Evolutionary conservation across 1,140 invertebrate species (phyloP), one percentile per base, ranked within the genome.

Genomic region (Odontomachus brunneus): DNA sequence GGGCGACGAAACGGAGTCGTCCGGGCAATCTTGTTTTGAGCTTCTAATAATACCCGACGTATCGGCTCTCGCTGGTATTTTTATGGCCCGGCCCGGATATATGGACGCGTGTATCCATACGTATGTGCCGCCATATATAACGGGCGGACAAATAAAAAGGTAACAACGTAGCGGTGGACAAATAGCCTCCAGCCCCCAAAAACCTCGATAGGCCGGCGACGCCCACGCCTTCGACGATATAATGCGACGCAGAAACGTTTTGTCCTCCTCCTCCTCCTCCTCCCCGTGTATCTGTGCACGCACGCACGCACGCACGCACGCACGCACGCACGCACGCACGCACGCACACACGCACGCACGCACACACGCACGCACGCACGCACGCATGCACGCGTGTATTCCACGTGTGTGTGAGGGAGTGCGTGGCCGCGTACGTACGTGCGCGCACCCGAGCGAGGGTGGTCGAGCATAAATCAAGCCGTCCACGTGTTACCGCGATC

Each of bases 1-100:
- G 51, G 66, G 38, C 57, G 24, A 81, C 53, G 33, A 82, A 84
- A 63, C 59, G 29, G 51, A 67, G 75, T 80, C 60, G 74, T 57
- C 73, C 49, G 38, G 48, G 82, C 86, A 89, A 89, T 89, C 83
- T 85, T 85, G 71, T 84, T 88, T 85, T 71, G 83, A 89, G 83
- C 87, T 84, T 85, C 83, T 89, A 89, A 85, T 89, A 89, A 89
- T 89, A 87, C 71, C 78, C 53, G 84, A 86, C 33, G 72, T 86
- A 87, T 87, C 48, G 84, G 66, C 55, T 51, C 72, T 85, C 59
- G 53, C 44, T 85, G 85, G 80, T 85, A 87, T 85, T 88, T 88
- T 88, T 88, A 88, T 85, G 78, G 74, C 14, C 55, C 63, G 19
- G 51, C 11, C 62, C 62, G 59, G 26, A 83, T 80, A 84, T 75